Evolutionary conservation across 2,797 vertebrate species (phyloP), one percentile per base, ranked within the genome.

Genomic region (Bucorvus abyssinicus): DNA sequence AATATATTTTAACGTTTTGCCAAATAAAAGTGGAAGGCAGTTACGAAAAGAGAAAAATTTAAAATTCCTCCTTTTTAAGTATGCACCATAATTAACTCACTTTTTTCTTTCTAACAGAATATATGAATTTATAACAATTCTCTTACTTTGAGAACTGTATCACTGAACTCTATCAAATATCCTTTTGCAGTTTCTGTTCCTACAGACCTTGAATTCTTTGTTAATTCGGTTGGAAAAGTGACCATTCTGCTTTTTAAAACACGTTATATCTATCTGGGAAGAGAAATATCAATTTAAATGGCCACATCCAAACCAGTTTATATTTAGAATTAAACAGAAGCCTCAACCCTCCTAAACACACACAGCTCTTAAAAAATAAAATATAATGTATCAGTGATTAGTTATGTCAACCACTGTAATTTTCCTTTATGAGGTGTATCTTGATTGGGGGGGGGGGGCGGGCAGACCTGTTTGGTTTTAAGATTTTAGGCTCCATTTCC

Each of bases 361-460:
- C 10, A 27, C 3, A 47, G 10, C 23, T 71, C 34, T 53, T 29
- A 63, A 67, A 89, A 71, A 74, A 21, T 2, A 74, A 87, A 70
- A 36, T 6, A 7, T 4, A 50, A 27, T 4, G 10, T 13, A 80
- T 59, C 15, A 83, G 4, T n/a, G 13, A 70, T 6, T 26, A 45
- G 15, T 40, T 50, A 23, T 6, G 10, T 40, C 47, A 52, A 15
- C 12, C 10, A 7, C 7, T 30, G 12, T 47, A 30, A 71, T n/a
- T 29, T 60, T 63, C 7, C 53, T 84, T 38, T 69, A 27, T n/a
- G 18, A 38, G 24, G 12, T 69, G 5, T 11, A 17, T 21, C 11
- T 56, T 61, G 34, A 53, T 0, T 26, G 1, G 3, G 5, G 2
- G 6, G 7, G n/a, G n/a, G n/a, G n/a, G n/a, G n/a, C n/a, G n/a